Conservation (phyloP, 2,797 vertebrate genomes). For the Champsocephalus esox region DNA sequence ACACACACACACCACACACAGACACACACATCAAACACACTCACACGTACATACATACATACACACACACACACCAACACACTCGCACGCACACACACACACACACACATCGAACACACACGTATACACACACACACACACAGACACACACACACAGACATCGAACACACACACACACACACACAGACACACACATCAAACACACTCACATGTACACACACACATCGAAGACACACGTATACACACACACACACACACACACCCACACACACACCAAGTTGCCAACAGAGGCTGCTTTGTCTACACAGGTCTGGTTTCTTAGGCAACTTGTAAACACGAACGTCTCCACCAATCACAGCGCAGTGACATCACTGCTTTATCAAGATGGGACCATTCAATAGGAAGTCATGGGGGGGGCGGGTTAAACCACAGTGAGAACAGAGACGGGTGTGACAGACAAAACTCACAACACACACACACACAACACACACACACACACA, state of each 20-base stretch:
- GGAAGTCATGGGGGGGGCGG: conserved; percentile 20
- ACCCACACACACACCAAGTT: neutral
- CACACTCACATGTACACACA: no score
- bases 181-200: no score
- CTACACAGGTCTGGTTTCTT: conserved; percentile 36
- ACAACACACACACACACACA: conserved; percentile 8
- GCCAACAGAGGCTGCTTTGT: conserved; percentile 61
- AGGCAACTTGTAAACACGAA: conserved; percentile 61
- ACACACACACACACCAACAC: no score
- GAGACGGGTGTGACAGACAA: conserved; percentile 45
- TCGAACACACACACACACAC: no score
- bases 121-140: no score
- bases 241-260: conserved; percentile 4
- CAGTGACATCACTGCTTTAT: conserved; percentile 41
- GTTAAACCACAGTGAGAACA: conserved; percentile 38
- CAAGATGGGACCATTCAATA: conserved; percentile 62
- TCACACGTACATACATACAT: no score
- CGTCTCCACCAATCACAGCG: conserved; percentile 49
- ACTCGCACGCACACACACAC: no score
- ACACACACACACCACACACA: no score
- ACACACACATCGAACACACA: no score
- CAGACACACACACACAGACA: no score
- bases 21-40: no score
- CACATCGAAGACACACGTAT: no score
- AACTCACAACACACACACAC: neutral